Conservation (phyloP, 2,888 invertebrate genomes). For the Cyaniris semiargus region DNA sequence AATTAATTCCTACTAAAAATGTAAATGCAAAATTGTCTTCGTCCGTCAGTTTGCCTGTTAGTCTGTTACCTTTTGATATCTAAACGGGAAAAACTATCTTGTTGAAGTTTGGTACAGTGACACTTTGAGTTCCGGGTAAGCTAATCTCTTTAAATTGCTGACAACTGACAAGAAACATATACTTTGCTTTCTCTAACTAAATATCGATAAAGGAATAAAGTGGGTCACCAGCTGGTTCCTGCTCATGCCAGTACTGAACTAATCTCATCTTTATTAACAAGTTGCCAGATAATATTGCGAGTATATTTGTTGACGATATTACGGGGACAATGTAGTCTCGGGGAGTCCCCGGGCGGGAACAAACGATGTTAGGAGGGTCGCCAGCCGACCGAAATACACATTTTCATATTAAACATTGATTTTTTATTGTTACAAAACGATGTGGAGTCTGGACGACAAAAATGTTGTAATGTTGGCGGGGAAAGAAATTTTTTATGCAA, state of each 20-base stretch:
- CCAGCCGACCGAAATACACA: conserved; percentile 4
- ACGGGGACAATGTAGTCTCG: background rate
- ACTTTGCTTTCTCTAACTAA: no score
- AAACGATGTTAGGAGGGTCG: conserved; percentile 12
- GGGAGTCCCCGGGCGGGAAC: background rate
- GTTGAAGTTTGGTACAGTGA: no score
- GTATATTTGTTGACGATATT: background rate
- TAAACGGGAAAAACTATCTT: no score
- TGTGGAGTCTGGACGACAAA: background rate
- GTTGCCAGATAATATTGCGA: background rate
- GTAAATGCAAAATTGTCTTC: no score
- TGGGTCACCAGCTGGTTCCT: no score
- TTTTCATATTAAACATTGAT: conserved; percentile 22
- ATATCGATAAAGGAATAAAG: no score
- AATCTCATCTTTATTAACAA: background rate
- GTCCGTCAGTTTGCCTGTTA: no score
- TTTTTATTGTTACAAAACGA: background rate
- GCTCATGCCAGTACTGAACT: background rate
- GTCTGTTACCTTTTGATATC: no score
- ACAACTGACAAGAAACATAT: no score
- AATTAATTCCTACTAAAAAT: no score
- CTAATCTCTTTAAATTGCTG: no score
- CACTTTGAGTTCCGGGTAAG: no score
- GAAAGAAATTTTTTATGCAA: background rate
- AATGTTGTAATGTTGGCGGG: background rate